phyloP scores from a whole-genome alignment of 2,113 vertebrate genomes.

The Thamnophis sirtalis region DNA sequence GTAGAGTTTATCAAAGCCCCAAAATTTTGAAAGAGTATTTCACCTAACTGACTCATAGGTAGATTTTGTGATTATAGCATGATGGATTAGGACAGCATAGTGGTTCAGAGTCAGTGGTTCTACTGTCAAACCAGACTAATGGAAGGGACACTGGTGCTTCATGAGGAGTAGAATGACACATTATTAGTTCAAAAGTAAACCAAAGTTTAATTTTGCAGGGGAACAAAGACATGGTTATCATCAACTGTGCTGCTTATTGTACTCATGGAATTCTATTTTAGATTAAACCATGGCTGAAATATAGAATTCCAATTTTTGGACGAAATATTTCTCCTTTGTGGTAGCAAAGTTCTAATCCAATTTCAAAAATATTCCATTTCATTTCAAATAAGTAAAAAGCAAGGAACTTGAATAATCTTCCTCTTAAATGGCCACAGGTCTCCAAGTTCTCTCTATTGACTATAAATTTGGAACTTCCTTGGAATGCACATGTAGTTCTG shows the following conservation, averaged over 20 bases:
- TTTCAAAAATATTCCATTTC: neutral
- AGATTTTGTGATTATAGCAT: neutral
- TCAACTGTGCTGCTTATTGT: neutral
- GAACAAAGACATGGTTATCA: neutral
- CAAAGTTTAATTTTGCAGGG: neutral
- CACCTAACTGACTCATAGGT: neutral
- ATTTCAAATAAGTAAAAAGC: neutral
- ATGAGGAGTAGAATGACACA: neutral
- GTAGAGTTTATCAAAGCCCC: neutral
- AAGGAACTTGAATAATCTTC: neutral
- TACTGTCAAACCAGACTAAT: neutral
- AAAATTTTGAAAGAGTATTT: neutral
- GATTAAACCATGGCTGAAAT: neutral
- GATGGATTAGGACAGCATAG: neutral
- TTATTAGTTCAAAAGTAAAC: neutral
- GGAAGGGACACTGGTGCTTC: neutral
- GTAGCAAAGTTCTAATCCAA: neutral
- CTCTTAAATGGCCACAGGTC: neutral
- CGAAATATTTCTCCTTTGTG: neutral
- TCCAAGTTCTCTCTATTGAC: neutral
- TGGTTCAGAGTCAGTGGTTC: no score
- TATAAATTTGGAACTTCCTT: neutral
- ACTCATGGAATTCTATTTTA: neutral
- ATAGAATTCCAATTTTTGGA: neutral
- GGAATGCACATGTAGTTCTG: neutral